Percentiles rank a stretch among this genome's conserved stretches.
These are phyloP conservation scores for Sciurus carolinensis DNA, from an alignment of 2,797 vertebrate genomes.

Conservation along the genomic window DNA sequence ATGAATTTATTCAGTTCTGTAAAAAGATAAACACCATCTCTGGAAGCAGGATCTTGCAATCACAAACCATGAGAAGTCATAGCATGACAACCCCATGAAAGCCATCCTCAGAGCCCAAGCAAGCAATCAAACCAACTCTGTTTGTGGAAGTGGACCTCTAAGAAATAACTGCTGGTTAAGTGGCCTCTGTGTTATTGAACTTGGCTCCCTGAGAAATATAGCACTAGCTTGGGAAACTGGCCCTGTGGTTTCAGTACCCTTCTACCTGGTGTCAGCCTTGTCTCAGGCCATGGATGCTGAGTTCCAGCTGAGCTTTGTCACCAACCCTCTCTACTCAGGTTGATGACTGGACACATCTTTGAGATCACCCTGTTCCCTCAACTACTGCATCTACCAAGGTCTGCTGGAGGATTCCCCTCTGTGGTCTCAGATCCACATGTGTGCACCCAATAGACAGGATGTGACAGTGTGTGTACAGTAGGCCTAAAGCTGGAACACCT, in stretches of 20 bases:
- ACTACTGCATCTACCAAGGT: not conserved
- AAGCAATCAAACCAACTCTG: not conserved
- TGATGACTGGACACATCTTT: not conserved
- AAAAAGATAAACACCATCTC: not conserved
- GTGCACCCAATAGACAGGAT: not conserved
- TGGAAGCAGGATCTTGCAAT: slow-evolving; percentile 5
- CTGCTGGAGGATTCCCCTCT: not conserved
- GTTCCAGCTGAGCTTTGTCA: not conserved
- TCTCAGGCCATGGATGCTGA: not conserved
- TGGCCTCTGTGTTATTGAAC: not conserved
- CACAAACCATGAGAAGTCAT: not conserved
- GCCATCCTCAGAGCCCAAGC: not conserved
- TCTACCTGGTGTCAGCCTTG: not conserved
- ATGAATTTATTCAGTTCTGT: slow-evolving; percentile 45
- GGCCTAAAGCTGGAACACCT: not conserved
- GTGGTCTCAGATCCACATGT: not conserved
- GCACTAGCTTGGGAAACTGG: not conserved
- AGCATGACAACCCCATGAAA: not conserved
- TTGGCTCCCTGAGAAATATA: not conserved
- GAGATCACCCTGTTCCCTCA: not conserved
- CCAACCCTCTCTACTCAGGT: not conserved
- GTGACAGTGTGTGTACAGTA: not conserved
- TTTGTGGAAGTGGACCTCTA: not conserved
- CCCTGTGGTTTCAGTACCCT: not conserved
- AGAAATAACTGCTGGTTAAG: not conserved